These are phyloP conservation scores for Netelia fuscicornis DNA, from an alignment of 2,888 invertebrate genomes.

Conservation along the genomic window DNA sequence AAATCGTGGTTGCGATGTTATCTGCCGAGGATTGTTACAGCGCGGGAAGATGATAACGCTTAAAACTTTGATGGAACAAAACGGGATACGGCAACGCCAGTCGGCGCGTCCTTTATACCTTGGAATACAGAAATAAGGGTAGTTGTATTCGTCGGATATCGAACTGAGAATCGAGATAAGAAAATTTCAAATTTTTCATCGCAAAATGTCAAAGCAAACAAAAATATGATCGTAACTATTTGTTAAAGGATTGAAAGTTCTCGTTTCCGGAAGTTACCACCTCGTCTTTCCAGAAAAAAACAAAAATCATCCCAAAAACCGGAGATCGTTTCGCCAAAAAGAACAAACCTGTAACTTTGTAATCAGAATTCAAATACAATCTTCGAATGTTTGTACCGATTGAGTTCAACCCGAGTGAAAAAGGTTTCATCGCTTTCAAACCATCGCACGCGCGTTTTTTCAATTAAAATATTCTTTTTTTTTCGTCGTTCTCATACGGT, in stretches of 20 bases:
- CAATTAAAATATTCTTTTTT: constrained; percentile 23
- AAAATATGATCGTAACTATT: too few relatives aligned
- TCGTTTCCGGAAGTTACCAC: too few relatives aligned
- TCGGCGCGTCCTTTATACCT: background rate
- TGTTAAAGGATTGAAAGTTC: too few relatives aligned
- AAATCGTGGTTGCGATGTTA: constrained; percentile 39
- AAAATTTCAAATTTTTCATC: too few relatives aligned
- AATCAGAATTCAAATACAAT: too few relatives aligned
- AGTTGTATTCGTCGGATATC: background rate
- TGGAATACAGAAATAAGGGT: background rate
- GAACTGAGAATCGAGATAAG: background rate
- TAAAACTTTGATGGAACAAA: constrained; percentile 45
- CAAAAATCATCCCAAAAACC: too few relatives aligned
- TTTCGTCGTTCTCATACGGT: background rate
- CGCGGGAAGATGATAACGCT: constrained; percentile 43
- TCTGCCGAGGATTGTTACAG: constrained; percentile 42
- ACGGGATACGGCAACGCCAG: constrained; percentile 5
- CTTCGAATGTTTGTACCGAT: too few relatives aligned
- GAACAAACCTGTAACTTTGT: too few relatives aligned
- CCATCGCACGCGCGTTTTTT: background rate
- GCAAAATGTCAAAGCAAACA: too few relatives aligned
- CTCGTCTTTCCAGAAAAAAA: too few relatives aligned
- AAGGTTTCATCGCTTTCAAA: background rate
- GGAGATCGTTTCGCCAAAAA: too few relatives aligned
- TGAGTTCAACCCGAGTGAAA: too few relatives aligned